Percentiles rank a stretch among this genome's conserved stretches.
phyloP scores from a whole-genome alignment of 2,113 vertebrate genomes.

The Chamaea fasciata region DNA sequence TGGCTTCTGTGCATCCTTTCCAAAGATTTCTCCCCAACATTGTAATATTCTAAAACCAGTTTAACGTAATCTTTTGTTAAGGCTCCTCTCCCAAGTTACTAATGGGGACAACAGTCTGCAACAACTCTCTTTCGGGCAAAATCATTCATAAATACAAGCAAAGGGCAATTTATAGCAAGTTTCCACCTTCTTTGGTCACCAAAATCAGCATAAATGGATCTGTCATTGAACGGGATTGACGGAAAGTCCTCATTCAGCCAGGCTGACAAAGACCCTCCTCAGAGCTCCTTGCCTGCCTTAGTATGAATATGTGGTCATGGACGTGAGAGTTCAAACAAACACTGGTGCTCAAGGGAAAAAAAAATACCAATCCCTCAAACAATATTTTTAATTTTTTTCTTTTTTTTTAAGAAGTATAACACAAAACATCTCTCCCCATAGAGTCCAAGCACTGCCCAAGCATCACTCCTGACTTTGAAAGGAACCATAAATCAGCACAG shows the following conservation, averaged over 20 bases:
- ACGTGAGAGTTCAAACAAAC: background rate
- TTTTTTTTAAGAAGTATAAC: background rate
- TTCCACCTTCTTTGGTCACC: background rate
- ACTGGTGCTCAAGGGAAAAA: background rate
- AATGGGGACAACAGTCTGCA: background rate
- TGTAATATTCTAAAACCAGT: background rate
- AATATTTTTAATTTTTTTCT: background rate
- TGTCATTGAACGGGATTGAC: background rate
- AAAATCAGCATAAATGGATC: background rate
- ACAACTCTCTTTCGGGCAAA: background rate
- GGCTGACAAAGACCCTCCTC: background rate
- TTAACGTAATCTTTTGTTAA: background rate
- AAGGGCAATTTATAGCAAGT: background rate
- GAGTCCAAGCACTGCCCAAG: background rate
- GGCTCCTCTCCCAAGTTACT: background rate
- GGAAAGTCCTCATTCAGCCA: background rate
- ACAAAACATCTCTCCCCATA: background rate
- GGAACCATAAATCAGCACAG: background rate
- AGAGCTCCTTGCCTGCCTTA: background rate
- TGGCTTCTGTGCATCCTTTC: background rate
- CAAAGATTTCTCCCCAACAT: background rate
- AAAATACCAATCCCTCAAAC: accelerated
- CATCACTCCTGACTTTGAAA: background rate
- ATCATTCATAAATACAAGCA: background rate
- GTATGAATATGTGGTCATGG: background rate